A percentile compares a stretch with the other conserved stretches of the same genome.
Evolutionary conservation across 2,888 invertebrate genomes (phyloP).

Genomic region (Calameuta filiformis): DNA sequence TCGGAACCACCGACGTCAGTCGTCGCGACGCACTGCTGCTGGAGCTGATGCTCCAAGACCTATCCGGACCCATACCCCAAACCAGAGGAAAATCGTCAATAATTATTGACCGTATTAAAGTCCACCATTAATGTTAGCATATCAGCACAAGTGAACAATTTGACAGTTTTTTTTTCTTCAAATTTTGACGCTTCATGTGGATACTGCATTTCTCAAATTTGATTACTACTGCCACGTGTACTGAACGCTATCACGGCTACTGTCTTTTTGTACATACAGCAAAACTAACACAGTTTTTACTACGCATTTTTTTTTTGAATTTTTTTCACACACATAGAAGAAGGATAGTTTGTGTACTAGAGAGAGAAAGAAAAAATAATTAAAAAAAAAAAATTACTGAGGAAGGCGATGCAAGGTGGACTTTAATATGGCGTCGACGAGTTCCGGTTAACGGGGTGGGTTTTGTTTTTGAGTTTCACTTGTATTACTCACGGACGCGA

Average conservation of each 20-base stretch:
- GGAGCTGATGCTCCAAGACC: slow-evolving; percentile 60
- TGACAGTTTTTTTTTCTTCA: neutral
- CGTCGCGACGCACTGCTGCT: slow-evolving; percentile 55
- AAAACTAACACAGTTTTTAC: slow-evolving; percentile 1
- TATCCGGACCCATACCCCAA: slow-evolving; percentile 43
- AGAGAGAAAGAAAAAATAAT: neutral
- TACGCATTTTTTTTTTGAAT: neutral
- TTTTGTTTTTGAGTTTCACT: neutral
- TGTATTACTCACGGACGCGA: neutral
- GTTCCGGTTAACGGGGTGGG: slow-evolving; percentile 43
- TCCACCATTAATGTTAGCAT: slow-evolving; percentile 41
- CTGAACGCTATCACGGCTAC: neutral
- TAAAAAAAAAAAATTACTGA: slow-evolving; percentile 22
- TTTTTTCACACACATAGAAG: slow-evolving; percentile 6
- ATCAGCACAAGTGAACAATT: neutral
- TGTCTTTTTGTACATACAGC: slow-evolving; percentile 1
- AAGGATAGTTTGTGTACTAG: slow-evolving; percentile 3
- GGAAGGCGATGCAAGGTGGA: slow-evolving; percentile 59
- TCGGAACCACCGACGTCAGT: slow-evolving; percentile 72
- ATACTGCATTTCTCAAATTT: neutral
- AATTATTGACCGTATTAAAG: slow-evolving; percentile 50
- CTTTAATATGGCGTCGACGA: slow-evolving; percentile 67
- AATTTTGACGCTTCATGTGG: neutral
- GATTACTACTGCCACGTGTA: neutral
- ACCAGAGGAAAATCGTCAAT: slow-evolving; percentile 58